Percentiles rank a stretch among this genome's conserved stretches.
Evolutionary conservation across 2,113 vertebrate genomes (phyloP).

Genomic region (Aspiorhynchus laticeps): DNA sequence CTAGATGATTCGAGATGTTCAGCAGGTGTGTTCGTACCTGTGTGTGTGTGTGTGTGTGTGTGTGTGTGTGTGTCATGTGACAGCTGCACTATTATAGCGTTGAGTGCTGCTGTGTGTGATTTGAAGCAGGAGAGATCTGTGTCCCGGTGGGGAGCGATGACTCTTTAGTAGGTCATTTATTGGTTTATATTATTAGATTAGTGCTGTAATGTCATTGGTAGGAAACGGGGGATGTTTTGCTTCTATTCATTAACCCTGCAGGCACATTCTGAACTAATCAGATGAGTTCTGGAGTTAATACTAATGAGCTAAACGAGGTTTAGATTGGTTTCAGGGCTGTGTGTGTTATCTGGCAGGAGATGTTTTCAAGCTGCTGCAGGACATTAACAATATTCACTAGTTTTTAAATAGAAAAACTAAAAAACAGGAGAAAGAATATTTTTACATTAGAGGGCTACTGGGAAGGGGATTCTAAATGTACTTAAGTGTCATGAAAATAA

Average conservation of each 20-base stretch:
- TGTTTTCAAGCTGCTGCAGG: constrained; percentile 11
- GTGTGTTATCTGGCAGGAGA: constrained; percentile 11
- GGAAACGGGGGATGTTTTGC: constrained; percentile 29
- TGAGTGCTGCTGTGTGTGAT: constrained; percentile 4
- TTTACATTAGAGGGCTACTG: neutral
- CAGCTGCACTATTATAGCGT: neutral
- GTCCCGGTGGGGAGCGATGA: constrained; percentile 23
- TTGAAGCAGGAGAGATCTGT: neutral
- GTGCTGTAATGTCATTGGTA: constrained; percentile 42
- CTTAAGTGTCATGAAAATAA: neutral
- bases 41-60: neutral
- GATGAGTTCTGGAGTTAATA: constrained; percentile 27
- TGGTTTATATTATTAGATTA: constrained; percentile 54
- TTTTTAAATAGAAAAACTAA: neutral
- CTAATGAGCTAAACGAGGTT: constrained; percentile 47
- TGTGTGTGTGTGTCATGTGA: neutral
- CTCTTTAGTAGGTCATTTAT: constrained; percentile 47
- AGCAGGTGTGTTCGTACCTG: neutral
- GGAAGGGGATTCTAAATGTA: neutral
- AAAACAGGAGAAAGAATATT: neutral
- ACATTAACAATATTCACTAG: neutral
- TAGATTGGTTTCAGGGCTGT: constrained; percentile 13
- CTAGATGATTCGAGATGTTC: neutral
- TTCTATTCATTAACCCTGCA: constrained; percentile 51
- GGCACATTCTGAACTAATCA: constrained; percentile 46